phyloP scores from a whole-genome alignment of 2,113 vertebrate genomes.

The Amazona vittata region DNA sequence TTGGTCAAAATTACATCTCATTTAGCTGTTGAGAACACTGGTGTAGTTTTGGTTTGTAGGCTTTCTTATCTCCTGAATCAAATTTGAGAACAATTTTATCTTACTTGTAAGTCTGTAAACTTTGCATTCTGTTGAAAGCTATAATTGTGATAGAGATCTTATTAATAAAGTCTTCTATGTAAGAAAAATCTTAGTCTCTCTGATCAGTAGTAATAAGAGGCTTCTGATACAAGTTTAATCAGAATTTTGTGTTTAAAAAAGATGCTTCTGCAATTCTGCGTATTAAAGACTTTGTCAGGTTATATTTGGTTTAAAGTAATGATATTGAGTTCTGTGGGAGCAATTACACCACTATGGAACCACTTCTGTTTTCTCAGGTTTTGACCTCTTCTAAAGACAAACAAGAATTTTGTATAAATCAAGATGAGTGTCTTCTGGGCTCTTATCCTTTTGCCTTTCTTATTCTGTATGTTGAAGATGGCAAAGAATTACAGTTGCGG shows the following conservation, averaged over 20 bases:
- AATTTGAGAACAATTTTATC: background rate
- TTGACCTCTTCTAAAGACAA: conserved; percentile 76
- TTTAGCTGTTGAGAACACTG: background rate
- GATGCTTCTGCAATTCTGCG: background rate
- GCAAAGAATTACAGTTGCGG: conserved; percentile 60
- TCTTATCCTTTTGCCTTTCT: conserved; percentile 50
- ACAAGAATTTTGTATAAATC: conserved; percentile 61
- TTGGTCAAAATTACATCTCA: background rate
- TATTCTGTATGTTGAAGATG: conserved; percentile 58
- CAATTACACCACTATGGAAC: background rate
- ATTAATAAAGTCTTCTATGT: background rate
- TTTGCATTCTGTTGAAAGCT: background rate
- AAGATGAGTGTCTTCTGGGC: conserved; percentile 42
- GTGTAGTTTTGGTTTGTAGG: background rate
- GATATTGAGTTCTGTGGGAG: background rate
- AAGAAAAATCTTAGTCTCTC: background rate
- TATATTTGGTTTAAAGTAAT: background rate
- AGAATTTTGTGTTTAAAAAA: background rate
- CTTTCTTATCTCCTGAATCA: background rate
- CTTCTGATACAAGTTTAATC: conserved; percentile 7
- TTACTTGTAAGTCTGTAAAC: background rate
- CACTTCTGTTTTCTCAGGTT: conserved; percentile 42
- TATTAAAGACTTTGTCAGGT: background rate
- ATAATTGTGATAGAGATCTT: background rate
- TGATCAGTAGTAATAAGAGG: background rate